Conservation (phyloP, 2,888 invertebrate genomes). For the Hecatera dysodea region DNA sequence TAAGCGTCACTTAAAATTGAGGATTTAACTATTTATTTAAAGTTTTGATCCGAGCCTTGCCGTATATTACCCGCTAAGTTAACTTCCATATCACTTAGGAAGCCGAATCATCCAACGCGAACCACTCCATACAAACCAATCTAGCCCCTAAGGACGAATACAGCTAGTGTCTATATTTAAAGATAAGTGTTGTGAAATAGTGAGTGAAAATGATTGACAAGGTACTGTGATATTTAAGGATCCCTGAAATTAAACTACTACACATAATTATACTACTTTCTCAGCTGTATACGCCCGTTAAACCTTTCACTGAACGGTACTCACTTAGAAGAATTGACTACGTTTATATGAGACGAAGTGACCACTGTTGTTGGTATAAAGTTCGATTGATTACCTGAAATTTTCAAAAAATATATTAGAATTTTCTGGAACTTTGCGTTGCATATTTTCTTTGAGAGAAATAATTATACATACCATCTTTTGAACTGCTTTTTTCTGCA, state of each 20-base stretch:
- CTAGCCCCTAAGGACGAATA: constrained; percentile 57
- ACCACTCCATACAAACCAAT: constrained; percentile 36
- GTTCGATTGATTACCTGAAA: constrained; percentile 88
- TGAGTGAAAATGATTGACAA: constrained; percentile 53
- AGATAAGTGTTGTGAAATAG: constrained; percentile 44
- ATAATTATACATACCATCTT: constrained; percentile 82
- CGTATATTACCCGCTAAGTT: not conserved
- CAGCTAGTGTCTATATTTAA: constrained; percentile 55
- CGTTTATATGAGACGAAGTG: constrained; percentile 89
- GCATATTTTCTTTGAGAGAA: constrained; percentile 18
- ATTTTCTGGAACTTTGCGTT: constrained; percentile 10
- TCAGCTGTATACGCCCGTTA: constrained; percentile 62
- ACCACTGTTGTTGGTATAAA: constrained; percentile 90
- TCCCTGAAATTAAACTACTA: constrained; percentile 43
- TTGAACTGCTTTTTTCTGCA: constrained; percentile 88
- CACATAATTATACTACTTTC: constrained; percentile 8
- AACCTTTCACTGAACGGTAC: constrained; percentile 69
- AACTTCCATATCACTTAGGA: not conserved
- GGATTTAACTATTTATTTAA: too few relatives aligned
- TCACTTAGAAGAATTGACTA: constrained; percentile 90
- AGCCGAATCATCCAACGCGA: constrained; percentile 2
- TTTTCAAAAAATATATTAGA: constrained; percentile 52
- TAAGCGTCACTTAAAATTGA: too few relatives aligned
- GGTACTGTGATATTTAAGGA: constrained; percentile 16
- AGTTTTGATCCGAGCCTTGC: too few relatives aligned